Evolutionary conservation across 2,797 vertebrate species (phyloP), one percentile per base, ranked within the genome.

Genomic region (Harpagifer antarcticus): DNA sequence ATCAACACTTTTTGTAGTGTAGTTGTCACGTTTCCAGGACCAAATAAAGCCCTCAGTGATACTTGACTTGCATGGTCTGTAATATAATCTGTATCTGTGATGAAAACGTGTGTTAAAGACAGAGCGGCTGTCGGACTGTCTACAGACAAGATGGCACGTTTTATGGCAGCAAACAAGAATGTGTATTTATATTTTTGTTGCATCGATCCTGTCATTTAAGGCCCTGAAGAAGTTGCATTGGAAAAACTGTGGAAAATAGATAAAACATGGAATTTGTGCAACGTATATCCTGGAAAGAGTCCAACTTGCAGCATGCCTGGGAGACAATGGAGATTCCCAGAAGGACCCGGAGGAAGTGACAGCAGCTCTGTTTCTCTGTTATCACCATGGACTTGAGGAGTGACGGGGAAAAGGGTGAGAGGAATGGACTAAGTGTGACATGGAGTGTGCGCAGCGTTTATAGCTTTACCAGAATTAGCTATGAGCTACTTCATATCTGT

Each of bases 101-200:
- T 19, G 11, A 19, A 20, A 23, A 23, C 10, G 53, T 10, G 31
- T 33, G 59, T 8, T 53, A 12, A 31, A 10, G 44, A 42, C 23
- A 62, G 67, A 71, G 68, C 72, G 74, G 60, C 23, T 37, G 6
- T 7, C 60, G 54, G 14, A 40, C 16, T 49, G 20, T 67, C 12
- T 13, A 3, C 17, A 49, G 31, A 31, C 68, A n/a, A 31, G 3
- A 11, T 23, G 10, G 9, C 37, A 33, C 23, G 5, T 44, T 55
- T 33, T 43, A 27, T 37, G 45, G 45, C 56, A 48, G 14, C 4
- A 14, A 15, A 9, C 57, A 72, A 43, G 40, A 72, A 54, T 63
- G 42, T 58, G 63, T 50, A 2, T 8, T 20, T 16, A 53, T n/a
- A 5, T 9, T 59, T n/a, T 2, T 14, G 15, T 9, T 45, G 27